Conservation (phyloP, 1,140 invertebrate genomes). For the Papilio machaon region DNA sequence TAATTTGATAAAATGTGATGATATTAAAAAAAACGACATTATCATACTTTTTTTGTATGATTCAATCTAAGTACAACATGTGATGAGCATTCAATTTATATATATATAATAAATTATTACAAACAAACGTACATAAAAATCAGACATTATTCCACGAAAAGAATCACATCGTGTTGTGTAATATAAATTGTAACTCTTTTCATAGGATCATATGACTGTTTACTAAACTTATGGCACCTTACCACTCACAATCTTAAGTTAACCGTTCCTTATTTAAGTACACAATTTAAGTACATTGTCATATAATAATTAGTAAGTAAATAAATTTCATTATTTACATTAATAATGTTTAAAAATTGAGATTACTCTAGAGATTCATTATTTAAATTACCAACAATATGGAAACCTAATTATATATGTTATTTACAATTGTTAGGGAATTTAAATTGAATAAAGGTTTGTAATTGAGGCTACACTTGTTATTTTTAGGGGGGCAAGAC, state of each 20-base stretch:
- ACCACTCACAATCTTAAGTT: background rate
- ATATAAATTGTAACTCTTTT: no score
- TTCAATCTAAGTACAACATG: background rate
- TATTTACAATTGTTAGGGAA: background rate
- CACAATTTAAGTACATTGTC: background rate
- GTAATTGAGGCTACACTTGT: background rate
- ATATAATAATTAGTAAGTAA: background rate
- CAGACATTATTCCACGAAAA: no score
- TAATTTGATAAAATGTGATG: background rate
- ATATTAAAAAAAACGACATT: background rate
- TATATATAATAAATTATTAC: background rate
- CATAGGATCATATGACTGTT: no score
- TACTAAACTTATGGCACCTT: background rate
- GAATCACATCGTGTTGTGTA: no score
- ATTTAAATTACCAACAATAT: background rate
- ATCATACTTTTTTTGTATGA: background rate
- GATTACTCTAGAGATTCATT: background rate
- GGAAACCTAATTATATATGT: background rate
- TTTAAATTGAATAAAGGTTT: background rate
- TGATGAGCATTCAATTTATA: background rate
- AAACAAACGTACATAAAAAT: background rate
- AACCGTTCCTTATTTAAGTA: background rate
- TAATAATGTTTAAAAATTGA: background rate
- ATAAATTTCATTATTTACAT: conserved; percentile 2
- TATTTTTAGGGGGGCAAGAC: background rate